These are phyloP conservation scores for Hydrotaea cyrtoneurina DNA, from an alignment of 2,888 invertebrate species.

Conservation along the genomic window DNA sequence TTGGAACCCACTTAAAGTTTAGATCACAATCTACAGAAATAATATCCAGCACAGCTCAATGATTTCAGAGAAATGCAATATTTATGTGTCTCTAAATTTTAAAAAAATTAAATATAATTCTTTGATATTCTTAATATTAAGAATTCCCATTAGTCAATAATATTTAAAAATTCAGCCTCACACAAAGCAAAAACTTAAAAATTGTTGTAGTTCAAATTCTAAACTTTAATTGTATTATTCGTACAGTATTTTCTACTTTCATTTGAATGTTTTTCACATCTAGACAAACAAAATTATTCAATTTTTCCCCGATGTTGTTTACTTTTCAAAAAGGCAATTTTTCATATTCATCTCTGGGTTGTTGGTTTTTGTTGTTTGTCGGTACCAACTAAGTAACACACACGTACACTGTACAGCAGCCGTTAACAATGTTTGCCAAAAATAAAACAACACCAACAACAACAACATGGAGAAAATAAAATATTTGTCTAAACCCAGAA, in stretches of 20 bases:
- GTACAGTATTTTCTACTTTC: background rate
- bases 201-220: background rate
- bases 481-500: conserved; percentile 43
- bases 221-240: background rate
- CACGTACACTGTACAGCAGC: background rate
- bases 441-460: conserved; percentile 30
- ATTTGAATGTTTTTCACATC: background rate
- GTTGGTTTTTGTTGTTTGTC: background rate
- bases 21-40: too few species aligned
- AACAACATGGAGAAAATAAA: conserved; percentile 42
- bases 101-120: too few species aligned
- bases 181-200: too few species aligned
- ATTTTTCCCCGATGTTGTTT: conserved; percentile 24
- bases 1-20: too few species aligned
- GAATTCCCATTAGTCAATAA: too few species aligned
- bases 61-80: too few species aligned
- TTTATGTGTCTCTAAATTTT: too few species aligned
- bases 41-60: too few species aligned
- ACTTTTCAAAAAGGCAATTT: conserved; percentile 39
- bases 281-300: conserved; percentile 38
- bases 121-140: too few species aligned
- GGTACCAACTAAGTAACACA: background rate
- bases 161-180: too few species aligned
- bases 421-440: conserved; percentile 40
- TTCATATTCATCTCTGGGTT: conserved; percentile 28